Evolutionary conservation across 1,140 invertebrate species (phyloP).

Genomic region (Drosophila parabipectinata): DNA sequence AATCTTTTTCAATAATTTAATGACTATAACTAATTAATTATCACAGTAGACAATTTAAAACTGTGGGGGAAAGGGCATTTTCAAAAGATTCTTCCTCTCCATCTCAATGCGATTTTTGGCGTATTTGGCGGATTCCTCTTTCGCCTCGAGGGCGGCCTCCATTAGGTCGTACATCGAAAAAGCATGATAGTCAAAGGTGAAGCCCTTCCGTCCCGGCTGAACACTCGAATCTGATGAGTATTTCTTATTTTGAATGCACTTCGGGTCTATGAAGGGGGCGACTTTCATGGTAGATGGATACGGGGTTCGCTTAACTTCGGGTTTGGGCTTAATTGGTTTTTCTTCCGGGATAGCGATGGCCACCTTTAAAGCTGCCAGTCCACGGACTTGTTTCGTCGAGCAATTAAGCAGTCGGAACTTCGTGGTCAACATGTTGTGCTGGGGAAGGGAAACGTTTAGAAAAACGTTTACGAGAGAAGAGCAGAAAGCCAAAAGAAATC

Average conservation of each 20-base stretch:
- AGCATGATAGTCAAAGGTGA: constrained; percentile 10
- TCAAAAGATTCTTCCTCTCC: not conserved
- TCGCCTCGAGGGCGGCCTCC: not conserved
- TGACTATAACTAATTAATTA: too few species aligned
- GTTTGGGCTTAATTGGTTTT: not conserved
- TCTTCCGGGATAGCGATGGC: not conserved
- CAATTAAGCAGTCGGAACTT: constrained; percentile 8
- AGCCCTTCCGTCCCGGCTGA: not conserved
- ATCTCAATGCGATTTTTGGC: not conserved
- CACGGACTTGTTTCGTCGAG: constrained; percentile 5
- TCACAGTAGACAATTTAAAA: too few species aligned
- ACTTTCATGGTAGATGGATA: constrained; percentile 1
- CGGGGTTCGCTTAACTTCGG: not conserved
- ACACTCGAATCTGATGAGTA: not conserved
- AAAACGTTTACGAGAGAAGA: not conserved
- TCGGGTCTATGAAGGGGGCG: constrained; percentile 14
- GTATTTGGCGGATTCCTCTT: not conserved
- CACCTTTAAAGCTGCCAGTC: not conserved
- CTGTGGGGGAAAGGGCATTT: not conserved
- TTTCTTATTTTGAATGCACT: not conserved
- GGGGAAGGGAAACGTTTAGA: not conserved
- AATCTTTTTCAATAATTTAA: too few species aligned
- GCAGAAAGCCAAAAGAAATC: constrained; percentile 19
- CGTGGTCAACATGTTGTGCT: constrained; percentile 16
- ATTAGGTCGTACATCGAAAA: constrained; percentile 23